Conservation (phyloP, 2,113 vertebrate genomes). For the Hippocampus mohnikei region DNA sequence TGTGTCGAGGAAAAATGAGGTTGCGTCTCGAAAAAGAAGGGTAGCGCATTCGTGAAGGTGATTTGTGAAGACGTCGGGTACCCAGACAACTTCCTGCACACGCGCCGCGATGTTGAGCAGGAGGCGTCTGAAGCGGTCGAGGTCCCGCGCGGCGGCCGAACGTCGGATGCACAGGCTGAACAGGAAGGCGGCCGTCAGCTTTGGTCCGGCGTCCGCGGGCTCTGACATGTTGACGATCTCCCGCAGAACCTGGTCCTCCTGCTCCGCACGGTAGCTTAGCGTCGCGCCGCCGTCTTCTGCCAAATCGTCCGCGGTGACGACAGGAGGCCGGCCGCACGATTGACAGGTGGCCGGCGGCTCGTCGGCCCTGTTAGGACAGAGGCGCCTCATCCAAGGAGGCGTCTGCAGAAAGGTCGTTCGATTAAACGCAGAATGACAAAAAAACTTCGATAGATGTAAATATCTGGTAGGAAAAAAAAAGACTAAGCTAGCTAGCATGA, state of each 20-base stretch:
- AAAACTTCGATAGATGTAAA: too few relatives aligned
- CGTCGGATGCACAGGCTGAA: slow-evolving; percentile 73
- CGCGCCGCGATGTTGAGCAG: slow-evolving; percentile 67
- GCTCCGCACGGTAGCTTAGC: slow-evolving; percentile 62
- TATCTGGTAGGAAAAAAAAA: too few relatives aligned
- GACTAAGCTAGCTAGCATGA: too few relatives aligned
- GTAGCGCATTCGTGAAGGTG: neutral
- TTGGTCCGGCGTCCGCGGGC: slow-evolving; percentile 52
- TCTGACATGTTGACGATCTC: slow-evolving; percentile 59
- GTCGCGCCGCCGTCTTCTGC: slow-evolving; percentile 60
- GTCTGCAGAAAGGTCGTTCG: neutral
- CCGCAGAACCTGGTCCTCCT: slow-evolving; percentile 67
- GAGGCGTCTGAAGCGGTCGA: slow-evolving; percentile 61
- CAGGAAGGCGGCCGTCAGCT: slow-evolving; percentile 72
- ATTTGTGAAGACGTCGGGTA: slow-evolving; percentile 36
- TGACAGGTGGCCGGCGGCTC: slow-evolving; percentile 39
- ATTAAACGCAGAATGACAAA: neutral
- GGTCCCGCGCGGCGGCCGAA: slow-evolving; percentile 57
- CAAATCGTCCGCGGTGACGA: slow-evolving; percentile 21
- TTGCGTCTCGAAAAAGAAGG: too few relatives aligned
- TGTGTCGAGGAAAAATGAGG: neutral
- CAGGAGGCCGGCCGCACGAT: slow-evolving; percentile 45
- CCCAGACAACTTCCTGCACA: slow-evolving; percentile 72
- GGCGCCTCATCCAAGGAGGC: slow-evolving; percentile 65
- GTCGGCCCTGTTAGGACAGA: slow-evolving; percentile 37